phyloP scores from a whole-genome alignment of 2,888 invertebrate genomes.

The Nemotelus nigrinus region DNA sequence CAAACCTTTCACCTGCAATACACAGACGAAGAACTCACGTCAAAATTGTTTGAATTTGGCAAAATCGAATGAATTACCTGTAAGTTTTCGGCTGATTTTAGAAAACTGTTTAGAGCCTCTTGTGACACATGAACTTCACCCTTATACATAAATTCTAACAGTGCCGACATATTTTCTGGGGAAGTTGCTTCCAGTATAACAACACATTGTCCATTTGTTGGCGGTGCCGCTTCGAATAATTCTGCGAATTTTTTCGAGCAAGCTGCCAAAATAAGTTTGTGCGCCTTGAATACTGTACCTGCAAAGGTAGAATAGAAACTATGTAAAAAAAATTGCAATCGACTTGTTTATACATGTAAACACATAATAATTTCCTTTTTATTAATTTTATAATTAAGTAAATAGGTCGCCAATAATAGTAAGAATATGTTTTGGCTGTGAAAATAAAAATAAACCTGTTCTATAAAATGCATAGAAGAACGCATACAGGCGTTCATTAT shows the following conservation, averaged over 20 bases:
- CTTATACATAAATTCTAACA: constrained; percentile 94
- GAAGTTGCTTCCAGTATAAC: constrained; percentile 91
- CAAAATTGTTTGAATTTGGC: background rate
- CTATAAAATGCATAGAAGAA: too few relatives aligned
- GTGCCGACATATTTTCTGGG: constrained; percentile 89
- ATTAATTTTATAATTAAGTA: too few relatives aligned
- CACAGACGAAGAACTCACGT: constrained; percentile 5
- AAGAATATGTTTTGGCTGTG: too few relatives aligned
- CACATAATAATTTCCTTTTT: too few relatives aligned
- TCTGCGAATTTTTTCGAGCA: constrained; percentile 94
- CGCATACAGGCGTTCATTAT: too few relatives aligned
- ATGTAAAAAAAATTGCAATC: background rate
- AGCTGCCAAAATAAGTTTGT: constrained; percentile 90
- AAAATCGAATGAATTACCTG: constrained; percentile 69
- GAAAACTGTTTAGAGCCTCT: constrained; percentile 89
- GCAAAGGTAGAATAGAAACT: background rate
- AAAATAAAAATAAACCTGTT: too few relatives aligned
- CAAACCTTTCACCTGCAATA: constrained; percentile 75
- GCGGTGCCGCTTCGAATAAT: constrained; percentile 88
- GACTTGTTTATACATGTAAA: too few relatives aligned
- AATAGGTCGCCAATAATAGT: too few relatives aligned
- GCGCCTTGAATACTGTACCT: constrained; percentile 90
- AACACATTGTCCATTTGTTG: constrained; percentile 80
- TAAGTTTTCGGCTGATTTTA: constrained; percentile 90
- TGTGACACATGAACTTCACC: constrained; percentile 94